phyloP scores from a whole-genome alignment of 2,113 vertebrate genomes.

The Boleophthalmus pectinirostris region DNA sequence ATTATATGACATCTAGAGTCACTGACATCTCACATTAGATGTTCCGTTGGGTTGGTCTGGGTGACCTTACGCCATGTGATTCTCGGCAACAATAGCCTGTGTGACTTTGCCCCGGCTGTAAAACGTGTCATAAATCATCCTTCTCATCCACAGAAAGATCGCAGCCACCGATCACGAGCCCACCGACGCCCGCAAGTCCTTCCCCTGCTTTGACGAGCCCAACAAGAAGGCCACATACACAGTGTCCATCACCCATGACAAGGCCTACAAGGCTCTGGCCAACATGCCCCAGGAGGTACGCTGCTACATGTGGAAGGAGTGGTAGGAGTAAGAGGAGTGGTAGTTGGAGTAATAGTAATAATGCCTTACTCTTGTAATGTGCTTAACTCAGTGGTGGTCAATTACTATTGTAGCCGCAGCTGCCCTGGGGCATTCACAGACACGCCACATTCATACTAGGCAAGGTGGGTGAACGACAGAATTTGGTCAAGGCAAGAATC shows the following conservation, averaged over 20 bases:
- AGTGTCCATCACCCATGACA: conserved; percentile 84
- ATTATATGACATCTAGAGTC: background rate
- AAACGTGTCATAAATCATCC: conserved; percentile 30
- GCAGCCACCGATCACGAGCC: conserved; percentile 97
- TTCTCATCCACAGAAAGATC: conserved; percentile 84
- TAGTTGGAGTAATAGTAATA: too few relatives aligned
- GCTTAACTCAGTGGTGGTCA: too few relatives aligned
- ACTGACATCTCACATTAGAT: background rate
- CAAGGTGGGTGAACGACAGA: too few relatives aligned
- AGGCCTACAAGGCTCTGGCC: conserved; percentile 79
- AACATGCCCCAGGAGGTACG: conserved; percentile 91
- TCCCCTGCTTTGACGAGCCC: conserved; percentile 97
- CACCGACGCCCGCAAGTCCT: conserved; percentile 95
- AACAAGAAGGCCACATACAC: conserved; percentile 95
- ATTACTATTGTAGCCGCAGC: too few relatives aligned
- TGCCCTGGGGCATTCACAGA: too few relatives aligned
- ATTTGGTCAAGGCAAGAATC: too few relatives aligned
- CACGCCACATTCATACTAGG: too few relatives aligned
- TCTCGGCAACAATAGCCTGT: background rate
- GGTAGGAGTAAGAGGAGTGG: too few relatives aligned
- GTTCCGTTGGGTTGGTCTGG: background rate
- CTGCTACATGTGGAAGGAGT: background rate
- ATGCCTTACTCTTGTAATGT: too few relatives aligned
- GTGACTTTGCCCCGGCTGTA: background rate
- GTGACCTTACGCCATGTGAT: background rate